A percentile compares a stretch with the other conserved stretches of the same genome.
These are phyloP conservation scores for Cheilosia soror DNA, from an alignment of 2,888 invertebrate species.

Conservation along the genomic window DNA sequence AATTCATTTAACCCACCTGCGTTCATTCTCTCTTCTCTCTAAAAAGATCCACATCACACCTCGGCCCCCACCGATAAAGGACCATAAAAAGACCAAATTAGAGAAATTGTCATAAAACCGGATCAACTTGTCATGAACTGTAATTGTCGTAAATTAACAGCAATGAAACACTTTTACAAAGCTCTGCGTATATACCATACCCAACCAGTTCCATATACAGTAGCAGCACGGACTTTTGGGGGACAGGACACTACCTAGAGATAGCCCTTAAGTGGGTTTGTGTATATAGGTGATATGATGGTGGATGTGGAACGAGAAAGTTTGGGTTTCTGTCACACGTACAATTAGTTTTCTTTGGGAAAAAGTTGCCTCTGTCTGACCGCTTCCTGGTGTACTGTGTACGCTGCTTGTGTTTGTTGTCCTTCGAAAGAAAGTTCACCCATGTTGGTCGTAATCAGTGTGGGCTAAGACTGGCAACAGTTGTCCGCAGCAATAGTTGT, in stretches of 20 bases:
- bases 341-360: constrained; percentile 70
- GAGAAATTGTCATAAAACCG: constrained; percentile 76
- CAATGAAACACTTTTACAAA: constrained; percentile 73
- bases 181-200: constrained; percentile 23
- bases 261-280: constrained; percentile 39
- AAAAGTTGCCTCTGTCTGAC: constrained; percentile 55
- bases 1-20: constrained; percentile 74
- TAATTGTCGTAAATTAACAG: constrained; percentile 77
- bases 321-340: constrained; percentile 69
- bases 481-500: constrained; percentile 44
- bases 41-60: not conserved
- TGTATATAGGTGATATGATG: constrained; percentile 7
- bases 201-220: not conserved
- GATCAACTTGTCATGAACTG: constrained; percentile 76
- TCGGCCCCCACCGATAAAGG: constrained; percentile 47
- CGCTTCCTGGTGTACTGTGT: constrained; percentile 2
- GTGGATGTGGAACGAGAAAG: constrained; percentile 34
- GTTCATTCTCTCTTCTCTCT: constrained; percentile 33
- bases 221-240: constrained; percentile 22
- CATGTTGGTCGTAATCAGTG: constrained; percentile 49
- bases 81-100: constrained; percentile 76
- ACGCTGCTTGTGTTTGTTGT: not conserved
- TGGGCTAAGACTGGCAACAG: constrained; percentile 59
- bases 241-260: constrained; percentile 1
- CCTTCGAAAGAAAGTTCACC: constrained; percentile 28